Percentiles rank a stretch among this genome's conserved stretches.
These are phyloP conservation scores for Notechis scutatus DNA, from an alignment of 2,113 vertebrate species.

Conservation along the genomic window DNA sequence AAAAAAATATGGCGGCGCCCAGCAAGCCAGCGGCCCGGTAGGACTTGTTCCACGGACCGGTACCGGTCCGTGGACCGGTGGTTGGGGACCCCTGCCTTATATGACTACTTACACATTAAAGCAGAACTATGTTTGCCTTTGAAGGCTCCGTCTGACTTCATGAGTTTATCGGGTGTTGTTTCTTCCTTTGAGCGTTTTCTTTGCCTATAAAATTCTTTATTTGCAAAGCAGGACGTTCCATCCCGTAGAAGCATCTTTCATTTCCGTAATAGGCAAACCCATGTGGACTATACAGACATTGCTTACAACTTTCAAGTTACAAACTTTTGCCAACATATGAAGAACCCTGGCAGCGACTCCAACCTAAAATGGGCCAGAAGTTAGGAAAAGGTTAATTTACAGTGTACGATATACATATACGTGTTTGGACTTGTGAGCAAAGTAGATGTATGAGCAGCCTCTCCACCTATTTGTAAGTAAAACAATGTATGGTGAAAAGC, in stretches of 20 bases:
- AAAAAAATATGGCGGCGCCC: too few relatives aligned
- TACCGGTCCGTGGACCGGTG: too few relatives aligned
- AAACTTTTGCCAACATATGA: neutral
- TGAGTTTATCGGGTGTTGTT: neutral
- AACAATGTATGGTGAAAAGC: neutral
- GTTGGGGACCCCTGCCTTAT: too few relatives aligned
- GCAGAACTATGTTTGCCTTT: constrained; percentile 9
- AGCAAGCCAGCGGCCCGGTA: too few relatives aligned
- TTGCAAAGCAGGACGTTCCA: neutral
- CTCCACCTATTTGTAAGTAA: neutral
- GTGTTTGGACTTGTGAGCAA: neutral
- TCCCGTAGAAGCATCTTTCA: neutral
- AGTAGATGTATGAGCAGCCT: neutral
- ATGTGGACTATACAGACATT: neutral
- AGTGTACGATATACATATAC: neutral
- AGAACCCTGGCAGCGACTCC: neutral
- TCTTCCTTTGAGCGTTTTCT: constrained; percentile 11
- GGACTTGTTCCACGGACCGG: too few relatives aligned
- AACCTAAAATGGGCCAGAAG: neutral
- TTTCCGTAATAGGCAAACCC: neutral
- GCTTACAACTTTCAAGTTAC: neutral
- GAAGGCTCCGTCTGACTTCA: neutral
- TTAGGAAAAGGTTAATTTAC: neutral
- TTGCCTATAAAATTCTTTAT: constrained; percentile 14
- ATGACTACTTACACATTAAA: neutral